phyloP scores from a whole-genome alignment of 2,888 invertebrate species.

The Drosophila birchii region DNA sequence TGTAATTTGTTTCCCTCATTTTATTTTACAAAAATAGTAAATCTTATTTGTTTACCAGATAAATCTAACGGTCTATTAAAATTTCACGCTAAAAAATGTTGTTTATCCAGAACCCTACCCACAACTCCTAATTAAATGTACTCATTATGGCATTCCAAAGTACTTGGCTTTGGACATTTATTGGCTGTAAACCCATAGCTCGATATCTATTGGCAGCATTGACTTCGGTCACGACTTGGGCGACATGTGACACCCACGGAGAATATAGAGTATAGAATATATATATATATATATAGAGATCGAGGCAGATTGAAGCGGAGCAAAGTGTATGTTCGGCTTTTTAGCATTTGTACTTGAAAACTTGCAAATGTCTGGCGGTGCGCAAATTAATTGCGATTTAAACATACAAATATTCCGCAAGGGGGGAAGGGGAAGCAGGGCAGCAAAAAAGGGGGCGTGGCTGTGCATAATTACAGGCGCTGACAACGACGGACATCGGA shows the following conservation, averaged over 20 bases:
- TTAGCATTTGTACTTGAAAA: constrained; percentile 62
- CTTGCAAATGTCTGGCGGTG: constrained; percentile 58
- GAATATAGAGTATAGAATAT: constrained; percentile 4
- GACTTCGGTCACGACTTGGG: constrained; percentile 59
- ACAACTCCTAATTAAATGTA: constrained; percentile 10
- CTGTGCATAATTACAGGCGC: constrained; percentile 74
- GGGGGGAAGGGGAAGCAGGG: neutral
- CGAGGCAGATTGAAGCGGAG: constrained; percentile 28
- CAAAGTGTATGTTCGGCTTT: constrained; percentile 25
- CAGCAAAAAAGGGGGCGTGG: constrained; percentile 27
- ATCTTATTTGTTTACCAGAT: neutral
- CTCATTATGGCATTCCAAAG: constrained; percentile 31
- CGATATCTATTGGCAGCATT: constrained; percentile 31
- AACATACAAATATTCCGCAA: constrained; percentile 1
- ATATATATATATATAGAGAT: constrained; percentile 15
- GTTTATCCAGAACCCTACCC: constrained; percentile 1
- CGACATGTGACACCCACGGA: constrained; percentile 60
- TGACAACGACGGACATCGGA: constrained; percentile 47
- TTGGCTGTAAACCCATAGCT: constrained; percentile 9
- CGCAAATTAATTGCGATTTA: constrained; percentile 46
- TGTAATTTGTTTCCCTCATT: neutral
- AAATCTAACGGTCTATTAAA: neutral
- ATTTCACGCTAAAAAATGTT: neutral
- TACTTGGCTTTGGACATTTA: constrained; percentile 24
- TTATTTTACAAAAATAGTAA: neutral